Evolutionary conservation across 2,113 vertebrate genomes (phyloP), one percentile per base, ranked within the genome.

Genomic region (Pelecanus crispus): DNA sequence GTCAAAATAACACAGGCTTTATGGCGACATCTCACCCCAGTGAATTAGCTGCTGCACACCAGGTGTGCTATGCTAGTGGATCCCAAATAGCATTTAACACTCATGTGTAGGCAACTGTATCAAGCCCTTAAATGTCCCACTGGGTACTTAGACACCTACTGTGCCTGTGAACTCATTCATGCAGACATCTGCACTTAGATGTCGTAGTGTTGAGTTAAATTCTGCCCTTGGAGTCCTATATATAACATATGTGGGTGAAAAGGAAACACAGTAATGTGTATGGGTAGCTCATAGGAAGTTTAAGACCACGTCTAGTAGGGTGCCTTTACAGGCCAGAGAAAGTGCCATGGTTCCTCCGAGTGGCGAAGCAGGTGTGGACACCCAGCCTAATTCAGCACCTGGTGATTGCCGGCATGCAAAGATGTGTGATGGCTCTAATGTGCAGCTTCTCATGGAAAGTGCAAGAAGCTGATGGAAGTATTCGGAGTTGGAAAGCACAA

Each of bases 181-280:
- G 40, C 11, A 81, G 70, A 29, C 9, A 45, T 62, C 65, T 81
- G 45, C 38, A 8, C 42, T 81, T 70, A 4, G 8, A 14, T 62
- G 31, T 36, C 0, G 0, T 7, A 87, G 59, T 28, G 59, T 31
- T 62, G 63, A 84, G 55, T 44, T 44, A 34, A 0, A 1, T 28
- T 81, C 65, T 93, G 53, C 24, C 45, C 40, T 79, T 40, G 5
- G 31, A 31, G 20, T 78, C 45, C 31, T 40, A 10, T 13, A 32
- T 38, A 18, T 16, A 63, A 63, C 8, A 34, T 44, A n/a, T 1
- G 8, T 21, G 32, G 29, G 42, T 17, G 7, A 42, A 80, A 83
- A 75, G 29, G 22, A 67, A 82, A n/a, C 29, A 77, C 7, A 25
- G 13, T 24, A 42, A 63, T 38, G 17, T 32, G 9, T 24, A 14